Evolutionary conservation across 2,888 invertebrate genomes (phyloP), one percentile per base, ranked within the genome.

Genomic region (Morpho deidamia): DNA sequence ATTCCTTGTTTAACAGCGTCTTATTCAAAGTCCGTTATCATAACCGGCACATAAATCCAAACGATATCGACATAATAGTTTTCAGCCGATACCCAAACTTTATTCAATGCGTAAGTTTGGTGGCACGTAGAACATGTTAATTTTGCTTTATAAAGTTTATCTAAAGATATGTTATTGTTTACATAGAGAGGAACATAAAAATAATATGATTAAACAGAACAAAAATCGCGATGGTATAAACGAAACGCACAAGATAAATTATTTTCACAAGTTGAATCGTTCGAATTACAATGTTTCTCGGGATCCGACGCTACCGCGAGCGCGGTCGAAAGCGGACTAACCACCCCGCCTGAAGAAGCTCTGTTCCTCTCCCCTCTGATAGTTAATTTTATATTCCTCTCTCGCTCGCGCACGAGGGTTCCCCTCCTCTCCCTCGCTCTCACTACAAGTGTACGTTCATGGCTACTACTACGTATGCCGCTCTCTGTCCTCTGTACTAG

Each of bases 271-370:
- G 81, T 85, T 86, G 80, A 78, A 76, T 79, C 75, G 79, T 76
- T 76, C 74, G 73, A 74, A 65, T 65, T 58, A 59, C 59, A 70
- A 60, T 64, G 68, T 68, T 64, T 65, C 61, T 64, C 63, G 67
- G 67, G 61, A 70, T 68, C 69, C 80, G 77, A 81, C 78, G 74
- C 75, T 78, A 62, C 76, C 83, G 75, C 78, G 68, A 74, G 73
- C 81, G 83, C 88, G 86, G 85, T 83, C 84, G 78, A 84, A 85
- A 79, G 82, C 84, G 81, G 83, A 89, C 89, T 89, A 89, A 83
- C 89, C 86, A 86, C 89, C 88, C 89, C 87, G 89, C 88, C 71
- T 82, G 82, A 87, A 83, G 85, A 85, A 86, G 83, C 87, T 84
- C 84, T 63, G 74, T 74, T 78, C 85, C 89, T 82, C 83, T 83